Percentiles rank a stretch among this genome's conserved stretches.
These are phyloP conservation scores for Myotis brandtii DNA, from an alignment of 2,113 vertebrate species.

Conservation along the genomic window DNA sequence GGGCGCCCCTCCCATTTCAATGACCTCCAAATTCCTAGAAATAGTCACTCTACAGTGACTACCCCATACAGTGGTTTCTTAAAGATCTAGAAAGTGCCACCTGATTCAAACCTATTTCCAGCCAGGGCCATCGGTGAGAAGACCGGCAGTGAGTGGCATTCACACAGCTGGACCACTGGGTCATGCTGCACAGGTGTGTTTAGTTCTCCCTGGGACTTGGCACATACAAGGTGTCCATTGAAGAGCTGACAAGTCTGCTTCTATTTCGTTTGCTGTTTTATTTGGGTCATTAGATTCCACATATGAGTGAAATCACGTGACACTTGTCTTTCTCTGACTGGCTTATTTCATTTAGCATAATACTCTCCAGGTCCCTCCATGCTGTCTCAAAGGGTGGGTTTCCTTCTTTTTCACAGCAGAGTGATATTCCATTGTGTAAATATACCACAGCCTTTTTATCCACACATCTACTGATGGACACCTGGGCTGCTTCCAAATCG, in stretches of 20 bases:
- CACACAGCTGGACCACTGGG: not conserved
- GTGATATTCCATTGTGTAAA: not conserved
- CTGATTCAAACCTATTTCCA: not conserved
- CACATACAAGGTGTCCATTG: not conserved
- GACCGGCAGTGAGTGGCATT: not conserved
- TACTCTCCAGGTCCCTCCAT: not conserved
- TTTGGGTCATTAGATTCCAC: not conserved
- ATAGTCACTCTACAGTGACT: not conserved
- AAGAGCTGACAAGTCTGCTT: not conserved
- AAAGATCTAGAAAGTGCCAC: not conserved
- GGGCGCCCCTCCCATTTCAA: not conserved
- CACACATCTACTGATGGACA: not conserved
- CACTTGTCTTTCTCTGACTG: not conserved
- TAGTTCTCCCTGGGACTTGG: not conserved
- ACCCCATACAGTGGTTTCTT: not conserved
- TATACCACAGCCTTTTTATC: not conserved
- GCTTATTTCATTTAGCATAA: not conserved
- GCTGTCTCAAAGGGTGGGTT: not conserved
- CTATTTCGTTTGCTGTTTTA: not conserved
- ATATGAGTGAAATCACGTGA: not conserved
- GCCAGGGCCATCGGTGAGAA: not conserved
- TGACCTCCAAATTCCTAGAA: constrained; percentile 18
- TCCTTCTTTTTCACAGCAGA: not conserved
- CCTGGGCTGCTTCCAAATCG: not conserved
- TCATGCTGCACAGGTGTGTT: not conserved